phyloP scores from a whole-genome alignment of 2,113 vertebrate genomes.

The Elaphurus davidianus region DNA sequence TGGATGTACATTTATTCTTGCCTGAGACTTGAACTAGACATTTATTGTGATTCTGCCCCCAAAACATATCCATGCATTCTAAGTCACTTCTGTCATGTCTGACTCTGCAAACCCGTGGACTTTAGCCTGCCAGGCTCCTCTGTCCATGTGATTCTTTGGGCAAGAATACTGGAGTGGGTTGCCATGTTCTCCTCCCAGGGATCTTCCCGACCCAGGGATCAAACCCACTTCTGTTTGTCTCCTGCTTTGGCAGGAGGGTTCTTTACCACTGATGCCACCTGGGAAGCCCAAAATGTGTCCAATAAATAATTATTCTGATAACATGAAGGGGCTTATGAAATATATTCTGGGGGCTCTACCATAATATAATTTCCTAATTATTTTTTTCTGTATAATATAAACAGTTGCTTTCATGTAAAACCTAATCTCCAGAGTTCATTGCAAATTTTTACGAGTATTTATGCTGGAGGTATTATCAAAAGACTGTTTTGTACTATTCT shows the following conservation, averaged over 20 bases:
- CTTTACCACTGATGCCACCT: neutral
- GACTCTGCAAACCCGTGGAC: neutral
- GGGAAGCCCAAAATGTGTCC: neutral
- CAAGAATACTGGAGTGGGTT: neutral
- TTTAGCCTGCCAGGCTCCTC: neutral
- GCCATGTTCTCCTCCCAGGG: neutral
- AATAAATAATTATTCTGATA: neutral
- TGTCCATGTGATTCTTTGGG: neutral
- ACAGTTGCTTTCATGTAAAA: neutral
- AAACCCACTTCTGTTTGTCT: neutral
- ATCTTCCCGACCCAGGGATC: neutral
- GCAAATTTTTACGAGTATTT: neutral
- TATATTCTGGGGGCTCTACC: neutral
- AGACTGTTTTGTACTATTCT: neutral
- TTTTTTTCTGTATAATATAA: neutral
- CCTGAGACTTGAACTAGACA: neutral
- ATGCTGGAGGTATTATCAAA: neutral
- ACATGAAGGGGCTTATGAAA: neutral
- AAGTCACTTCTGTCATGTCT: neutral
- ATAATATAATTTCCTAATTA: neutral
- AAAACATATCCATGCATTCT: neutral
- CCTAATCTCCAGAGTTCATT: neutral
- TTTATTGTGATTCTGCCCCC: neutral
- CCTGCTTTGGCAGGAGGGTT: neutral
- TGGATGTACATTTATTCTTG: neutral